A percentile compares a stretch with the other conserved stretches of the same genome.
phyloP scores from a whole-genome alignment of 1,140 invertebrate species.

The Psix sp. region DNA sequence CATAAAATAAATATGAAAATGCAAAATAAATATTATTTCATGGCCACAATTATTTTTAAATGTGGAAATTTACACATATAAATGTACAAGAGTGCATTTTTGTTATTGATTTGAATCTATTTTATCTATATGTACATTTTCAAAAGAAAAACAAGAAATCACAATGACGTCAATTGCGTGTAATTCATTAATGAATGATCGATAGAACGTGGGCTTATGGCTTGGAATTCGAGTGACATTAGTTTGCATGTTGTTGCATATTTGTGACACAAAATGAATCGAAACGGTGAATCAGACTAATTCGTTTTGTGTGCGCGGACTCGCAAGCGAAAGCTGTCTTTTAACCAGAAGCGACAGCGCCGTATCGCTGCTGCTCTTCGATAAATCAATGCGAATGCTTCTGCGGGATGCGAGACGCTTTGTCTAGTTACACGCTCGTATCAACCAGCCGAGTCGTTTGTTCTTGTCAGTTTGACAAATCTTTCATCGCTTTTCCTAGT shows the following conservation, averaged over 20 bases:
- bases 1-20: too few relatives aligned
- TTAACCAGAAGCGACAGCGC: slow-evolving; percentile 29
- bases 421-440: slow-evolving; percentile 58
- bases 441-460: slow-evolving; percentile 61
- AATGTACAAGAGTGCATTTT: too few relatives aligned
- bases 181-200: slow-evolving; percentile 30
- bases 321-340: slow-evolving; percentile 29
- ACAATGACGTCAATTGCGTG: slow-evolving; percentile 10
- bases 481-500: slow-evolving; percentile 47
- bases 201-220: slow-evolving; percentile 7
- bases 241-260: slow-evolving; percentile 24
- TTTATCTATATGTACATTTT: slow-evolving; percentile 6
- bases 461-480: slow-evolving; percentile 65
- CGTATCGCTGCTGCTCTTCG: slow-evolving; percentile 29
- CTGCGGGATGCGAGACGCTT: slow-evolving; percentile 37
- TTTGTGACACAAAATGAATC: slow-evolving; percentile 43
- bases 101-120: too few relatives aligned
- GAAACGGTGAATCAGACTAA: slow-evolving; percentile 30
- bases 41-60: too few relatives aligned
- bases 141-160: too few relatives aligned
- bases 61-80: too few relatives aligned
- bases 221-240: slow-evolving; percentile 23
- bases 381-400: slow-evolving; percentile 63
- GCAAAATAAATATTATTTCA: too few relatives aligned
- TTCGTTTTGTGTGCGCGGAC: slow-evolving; percentile 34